Percentiles rank a stretch among this genome's conserved stretches.
Conservation (phyloP, 2,888 invertebrate genomes). For the Scaeva pyrastri region DNA sequence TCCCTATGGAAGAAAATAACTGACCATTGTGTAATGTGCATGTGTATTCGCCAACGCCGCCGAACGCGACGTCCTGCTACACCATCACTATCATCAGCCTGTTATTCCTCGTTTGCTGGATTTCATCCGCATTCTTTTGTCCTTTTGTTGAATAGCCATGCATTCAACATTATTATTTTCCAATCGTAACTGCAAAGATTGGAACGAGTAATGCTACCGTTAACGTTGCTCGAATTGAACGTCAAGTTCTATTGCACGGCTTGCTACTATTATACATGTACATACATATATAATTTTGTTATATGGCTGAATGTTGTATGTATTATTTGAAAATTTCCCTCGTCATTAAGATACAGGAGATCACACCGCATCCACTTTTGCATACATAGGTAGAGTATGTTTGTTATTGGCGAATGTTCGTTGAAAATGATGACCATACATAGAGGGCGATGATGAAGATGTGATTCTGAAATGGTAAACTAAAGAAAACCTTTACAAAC, state of each 20-base stretch:
- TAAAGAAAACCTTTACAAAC: conserved; percentile 34
- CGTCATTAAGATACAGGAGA: conserved; percentile 40
- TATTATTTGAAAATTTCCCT: conserved; percentile 47
- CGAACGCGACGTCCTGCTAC: conserved; percentile 11
- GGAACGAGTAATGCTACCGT: conserved; percentile 55
- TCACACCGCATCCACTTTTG: conserved; percentile 26
- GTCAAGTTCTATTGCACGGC: conserved; percentile 19
- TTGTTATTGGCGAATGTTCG: conserved; percentile 50
- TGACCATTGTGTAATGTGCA: conserved; percentile 73
- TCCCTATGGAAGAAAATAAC: conserved; percentile 63
- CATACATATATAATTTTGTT: not conserved
- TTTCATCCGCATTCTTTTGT: conserved; percentile 64
- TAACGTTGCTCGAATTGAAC: conserved; percentile 6
- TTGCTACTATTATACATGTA: not conserved
- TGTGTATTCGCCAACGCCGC: conserved; percentile 56
- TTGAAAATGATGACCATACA: conserved; percentile 23
- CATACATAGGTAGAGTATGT: conserved; percentile 25
- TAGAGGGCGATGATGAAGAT: conserved; percentile 41
- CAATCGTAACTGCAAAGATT: conserved; percentile 66
- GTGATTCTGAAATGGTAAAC: conserved; percentile 41
- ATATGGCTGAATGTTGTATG: conserved; percentile 53
- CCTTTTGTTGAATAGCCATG: conserved; percentile 60
- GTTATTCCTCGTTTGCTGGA: conserved; percentile 14
- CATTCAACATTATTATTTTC: conserved; percentile 76
- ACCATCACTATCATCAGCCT: conserved; percentile 30